Conservation (phyloP, 2,888 invertebrate genomes). For the Cinara cedri region DNA sequence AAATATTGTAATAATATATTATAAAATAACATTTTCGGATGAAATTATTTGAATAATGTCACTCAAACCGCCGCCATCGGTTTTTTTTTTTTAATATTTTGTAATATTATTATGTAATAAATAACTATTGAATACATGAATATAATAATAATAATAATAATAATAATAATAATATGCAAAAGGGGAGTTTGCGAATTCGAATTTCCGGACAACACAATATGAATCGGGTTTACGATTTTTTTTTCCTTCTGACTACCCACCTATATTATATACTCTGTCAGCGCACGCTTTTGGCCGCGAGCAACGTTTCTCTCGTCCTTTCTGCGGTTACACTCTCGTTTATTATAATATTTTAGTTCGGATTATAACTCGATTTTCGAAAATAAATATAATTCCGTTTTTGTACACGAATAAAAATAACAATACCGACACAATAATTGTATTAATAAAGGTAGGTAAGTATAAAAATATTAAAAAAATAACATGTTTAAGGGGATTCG, state of each 20-base stretch:
- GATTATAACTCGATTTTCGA: too few relatives aligned
- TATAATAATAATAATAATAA: neutral
- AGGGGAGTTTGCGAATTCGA: neutral
- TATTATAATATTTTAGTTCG: too few relatives aligned
- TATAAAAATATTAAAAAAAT: too few relatives aligned
- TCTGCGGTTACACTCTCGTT: neutral
- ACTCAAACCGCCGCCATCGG: neutral
- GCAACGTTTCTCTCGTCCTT: neutral
- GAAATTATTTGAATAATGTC: neutral
- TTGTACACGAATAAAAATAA: too few relatives aligned
- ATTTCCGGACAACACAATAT: slow-evolving; percentile 14
- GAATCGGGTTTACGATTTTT: neutral
- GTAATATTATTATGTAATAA: slow-evolving; percentile 4
- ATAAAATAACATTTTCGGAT: neutral
- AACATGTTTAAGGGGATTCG: too few relatives aligned
- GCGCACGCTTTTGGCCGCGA: neutral
- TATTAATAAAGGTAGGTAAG: too few relatives aligned
- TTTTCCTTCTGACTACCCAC: neutral
- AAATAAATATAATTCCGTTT: too few relatives aligned
- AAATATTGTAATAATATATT: neutral
- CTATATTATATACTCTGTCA: neutral
- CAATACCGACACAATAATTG: too few relatives aligned
- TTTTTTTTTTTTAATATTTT: neutral
- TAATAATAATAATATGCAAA: neutral
- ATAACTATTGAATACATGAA: neutral